Conservation (phyloP, 2,888 invertebrate genomes). For the Eugnorisma glareosa region DNA sequence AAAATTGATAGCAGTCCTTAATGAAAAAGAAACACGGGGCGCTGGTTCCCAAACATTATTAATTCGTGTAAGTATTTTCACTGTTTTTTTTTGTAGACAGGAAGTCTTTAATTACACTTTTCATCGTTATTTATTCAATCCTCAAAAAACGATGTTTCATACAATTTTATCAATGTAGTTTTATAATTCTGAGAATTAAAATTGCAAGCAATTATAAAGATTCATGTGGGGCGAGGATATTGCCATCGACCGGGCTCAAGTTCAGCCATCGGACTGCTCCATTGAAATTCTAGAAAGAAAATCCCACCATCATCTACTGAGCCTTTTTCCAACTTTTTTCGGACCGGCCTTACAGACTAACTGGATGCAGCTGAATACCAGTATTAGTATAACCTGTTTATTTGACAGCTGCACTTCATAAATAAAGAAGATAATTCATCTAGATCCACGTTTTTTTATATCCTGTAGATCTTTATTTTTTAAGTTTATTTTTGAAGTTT, state of each 20-base stretch:
- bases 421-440: neutral
- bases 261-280: too few relatives aligned
- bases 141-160: conserved; percentile 29
- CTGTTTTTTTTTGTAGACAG: conserved; percentile 47
- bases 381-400: too few relatives aligned
- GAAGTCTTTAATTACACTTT: conserved; percentile 63
- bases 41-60: conserved; percentile 52
- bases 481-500: neutral
- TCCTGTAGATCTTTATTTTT: neutral
- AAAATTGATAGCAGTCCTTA: conserved; percentile 55
- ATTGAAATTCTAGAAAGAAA: too few relatives aligned
- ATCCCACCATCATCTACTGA: too few relatives aligned
- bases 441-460: neutral
- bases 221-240: neutral
- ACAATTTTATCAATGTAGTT: conserved; percentile 17
- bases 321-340: too few relatives aligned
- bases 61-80: conserved; percentile 54
- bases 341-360: too few relatives aligned
- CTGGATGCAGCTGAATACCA: too few relatives aligned
- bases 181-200: neutral
- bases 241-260: neutral
- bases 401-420: neutral
- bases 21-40: conserved; percentile 51
- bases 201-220: neutral
- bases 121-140: conserved; percentile 56